Conservation (phyloP, 2,113 vertebrate genomes). For the Phyllopteryx taeniolatus region DNA sequence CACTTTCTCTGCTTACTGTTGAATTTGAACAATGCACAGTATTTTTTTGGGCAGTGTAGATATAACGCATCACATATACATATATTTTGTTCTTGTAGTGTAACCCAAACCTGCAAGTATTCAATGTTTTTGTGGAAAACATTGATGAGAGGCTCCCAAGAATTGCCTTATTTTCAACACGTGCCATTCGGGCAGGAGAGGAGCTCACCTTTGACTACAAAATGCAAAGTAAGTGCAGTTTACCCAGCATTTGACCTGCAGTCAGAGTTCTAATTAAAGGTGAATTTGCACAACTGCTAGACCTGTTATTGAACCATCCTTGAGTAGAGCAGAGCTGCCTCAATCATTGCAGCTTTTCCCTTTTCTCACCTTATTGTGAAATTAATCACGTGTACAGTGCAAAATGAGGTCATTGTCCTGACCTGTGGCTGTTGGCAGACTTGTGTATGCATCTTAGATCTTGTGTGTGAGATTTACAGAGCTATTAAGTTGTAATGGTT, state of each 20-base stretch:
- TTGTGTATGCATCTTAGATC: neutral
- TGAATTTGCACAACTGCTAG: neutral
- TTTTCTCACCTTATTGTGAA: no score
- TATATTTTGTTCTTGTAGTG: slow-evolving; percentile 71
- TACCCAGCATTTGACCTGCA: neutral
- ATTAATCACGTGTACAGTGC: no score
- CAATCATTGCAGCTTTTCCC: no score
- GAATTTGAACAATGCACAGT: neutral
- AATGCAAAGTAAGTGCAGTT: slow-evolving; percentile 80
- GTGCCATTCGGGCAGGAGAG: slow-evolving; percentile 82
- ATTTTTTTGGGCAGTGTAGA: neutral
- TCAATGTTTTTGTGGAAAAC: slow-evolving; percentile 92
- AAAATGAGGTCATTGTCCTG: no score
- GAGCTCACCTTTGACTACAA: slow-evolving; percentile 96
- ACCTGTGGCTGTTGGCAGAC: no score
- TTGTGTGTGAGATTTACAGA: neutral
- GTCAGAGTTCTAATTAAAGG: neutral
- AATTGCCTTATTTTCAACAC: slow-evolving; percentile 86
- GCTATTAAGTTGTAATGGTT: neutral
- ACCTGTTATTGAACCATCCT: no score
- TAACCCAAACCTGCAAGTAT: slow-evolving; percentile 90
- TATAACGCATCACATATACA: slow-evolving; percentile 9
- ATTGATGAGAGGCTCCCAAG: slow-evolving; percentile 85
- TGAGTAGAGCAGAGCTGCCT: no score
- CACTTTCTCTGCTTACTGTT: neutral